A percentile compares a stretch with the other conserved stretches of the same genome.
phyloP scores from a whole-genome alignment of 1,140 invertebrate species.

The Atopsyche davidsoni region DNA sequence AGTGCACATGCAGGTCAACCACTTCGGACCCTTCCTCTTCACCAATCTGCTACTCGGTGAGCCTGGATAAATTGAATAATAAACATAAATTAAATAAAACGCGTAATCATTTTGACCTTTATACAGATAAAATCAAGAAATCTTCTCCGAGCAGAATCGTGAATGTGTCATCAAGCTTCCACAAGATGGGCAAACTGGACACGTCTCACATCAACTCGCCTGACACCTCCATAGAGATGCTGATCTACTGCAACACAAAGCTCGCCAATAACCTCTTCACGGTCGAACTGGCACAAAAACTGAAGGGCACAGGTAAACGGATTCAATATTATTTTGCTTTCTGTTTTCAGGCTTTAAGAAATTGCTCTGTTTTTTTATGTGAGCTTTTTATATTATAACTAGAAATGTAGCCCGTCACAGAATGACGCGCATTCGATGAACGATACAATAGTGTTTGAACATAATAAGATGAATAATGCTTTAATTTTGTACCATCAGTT shows the following conservation, averaged over 20 bases:
- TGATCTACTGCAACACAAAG: conserved; percentile 59
- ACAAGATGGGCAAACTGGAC: conserved; percentile 50
- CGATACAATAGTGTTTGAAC: too few species aligned
- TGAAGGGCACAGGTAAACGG: conserved; percentile 38
- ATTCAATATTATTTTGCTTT: background rate
- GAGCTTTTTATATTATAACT: too few species aligned
- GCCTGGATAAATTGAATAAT: conserved; percentile 47
- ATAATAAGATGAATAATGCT: too few species aligned
- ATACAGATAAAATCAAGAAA: conserved; percentile 42
- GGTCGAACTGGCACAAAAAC: conserved; percentile 44
- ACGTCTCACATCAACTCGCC: conserved; percentile 39
- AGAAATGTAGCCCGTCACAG: too few species aligned
- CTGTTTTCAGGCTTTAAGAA: too few species aligned
- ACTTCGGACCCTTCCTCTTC: conserved; percentile 62
- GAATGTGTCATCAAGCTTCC: conserved; percentile 58
- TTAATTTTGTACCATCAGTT: too few species aligned
- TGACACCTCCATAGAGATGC: conserved; percentile 33
- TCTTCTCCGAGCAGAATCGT: conserved; percentile 54
- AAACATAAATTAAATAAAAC: conserved; percentile 81
- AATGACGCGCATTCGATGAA: too few species aligned
- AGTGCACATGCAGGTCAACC: conserved; percentile 57
- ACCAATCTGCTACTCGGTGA: conserved; percentile 56
- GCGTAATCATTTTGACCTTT: conserved; percentile 62
- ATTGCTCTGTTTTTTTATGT: too few species aligned
- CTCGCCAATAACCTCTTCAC: conserved; percentile 57